phyloP scores from a whole-genome alignment of 2,797 vertebrate genomes.

The Sphaeramia orbicularis region DNA sequence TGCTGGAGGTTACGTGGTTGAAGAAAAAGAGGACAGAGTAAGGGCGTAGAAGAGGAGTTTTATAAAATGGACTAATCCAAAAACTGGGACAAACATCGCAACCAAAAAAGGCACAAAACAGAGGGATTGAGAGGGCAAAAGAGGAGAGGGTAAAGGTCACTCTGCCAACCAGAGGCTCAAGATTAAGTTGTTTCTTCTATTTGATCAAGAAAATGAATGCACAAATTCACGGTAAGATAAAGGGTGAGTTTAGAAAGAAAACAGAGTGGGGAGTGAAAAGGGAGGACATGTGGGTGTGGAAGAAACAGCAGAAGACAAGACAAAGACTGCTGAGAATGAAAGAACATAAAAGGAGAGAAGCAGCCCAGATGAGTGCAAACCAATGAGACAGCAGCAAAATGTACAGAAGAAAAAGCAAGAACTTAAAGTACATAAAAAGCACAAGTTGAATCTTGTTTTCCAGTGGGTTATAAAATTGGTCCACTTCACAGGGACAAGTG shows the following conservation, averaged over 20 bases:
- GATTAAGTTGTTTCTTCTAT: slow-evolving; percentile 67
- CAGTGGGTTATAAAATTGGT: slow-evolving; percentile 42
- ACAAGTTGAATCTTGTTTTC: slow-evolving; percentile 59
- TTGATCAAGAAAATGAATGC: slow-evolving; percentile 53
- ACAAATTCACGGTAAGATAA: slow-evolving; percentile 68
- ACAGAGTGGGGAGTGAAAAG: slow-evolving; percentile 6
- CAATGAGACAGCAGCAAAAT: slow-evolving; percentile 44
- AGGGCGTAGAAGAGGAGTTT: neutral
- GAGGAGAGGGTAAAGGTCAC: slow-evolving; percentile 49
- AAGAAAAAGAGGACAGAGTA: too few relatives aligned
- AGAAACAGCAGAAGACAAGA: slow-evolving; percentile 47
- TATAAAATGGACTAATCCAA: neutral
- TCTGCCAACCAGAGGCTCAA: slow-evolving; percentile 26
- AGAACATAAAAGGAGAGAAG: slow-evolving; percentile 33
- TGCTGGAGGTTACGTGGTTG: slow-evolving; percentile 5
- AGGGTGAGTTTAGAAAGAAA: slow-evolving; percentile 35
- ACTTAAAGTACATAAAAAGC: slow-evolving; percentile 32
- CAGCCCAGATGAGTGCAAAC: slow-evolving; percentile 21
- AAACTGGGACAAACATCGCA: slow-evolving; percentile 12
- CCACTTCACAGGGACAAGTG: slow-evolving; percentile 38
- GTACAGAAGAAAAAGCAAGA: slow-evolving; percentile 13
- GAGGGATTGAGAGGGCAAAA: slow-evolving; percentile 5
- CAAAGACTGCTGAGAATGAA: slow-evolving; percentile 43
- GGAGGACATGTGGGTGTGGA: slow-evolving; percentile 49
- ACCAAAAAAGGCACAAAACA: slow-evolving; percentile 17